phyloP scores from a whole-genome alignment of 2,113 vertebrate genomes.

The Ivindomyrus marchei region DNA sequence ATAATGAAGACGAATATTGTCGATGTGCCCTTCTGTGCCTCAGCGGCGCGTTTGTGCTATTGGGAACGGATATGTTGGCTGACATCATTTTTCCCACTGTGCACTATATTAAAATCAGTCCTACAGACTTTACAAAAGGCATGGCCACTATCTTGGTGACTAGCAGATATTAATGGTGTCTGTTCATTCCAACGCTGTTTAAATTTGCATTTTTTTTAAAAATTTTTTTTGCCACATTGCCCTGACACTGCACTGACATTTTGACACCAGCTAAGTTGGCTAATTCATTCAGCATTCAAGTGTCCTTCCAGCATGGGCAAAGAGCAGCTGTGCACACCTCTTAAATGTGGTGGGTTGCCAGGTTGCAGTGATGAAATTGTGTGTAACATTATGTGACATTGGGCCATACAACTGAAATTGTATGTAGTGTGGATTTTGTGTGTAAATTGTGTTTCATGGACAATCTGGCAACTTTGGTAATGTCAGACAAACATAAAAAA shows the following conservation, averaged over 20 bases:
- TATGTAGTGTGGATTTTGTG: not conserved
- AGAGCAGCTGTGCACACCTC: not conserved
- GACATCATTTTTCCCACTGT: not conserved
- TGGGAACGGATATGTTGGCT: not conserved
- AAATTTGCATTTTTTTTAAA: not conserved
- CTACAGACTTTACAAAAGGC: not conserved
- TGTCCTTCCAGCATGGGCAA: not conserved
- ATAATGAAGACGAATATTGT: not conserved
- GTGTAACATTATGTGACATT: not conserved
- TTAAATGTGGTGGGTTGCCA: not conserved
- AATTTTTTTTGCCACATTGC: not conserved
- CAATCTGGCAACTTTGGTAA: not conserved
- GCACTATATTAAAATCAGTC: not conserved
- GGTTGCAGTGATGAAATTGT: not conserved
- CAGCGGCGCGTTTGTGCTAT: not conserved
- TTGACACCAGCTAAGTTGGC: not conserved
- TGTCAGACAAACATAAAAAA: not conserved
- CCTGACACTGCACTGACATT: not conserved
- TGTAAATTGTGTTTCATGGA: not conserved
- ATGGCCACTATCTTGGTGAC: not conserved
- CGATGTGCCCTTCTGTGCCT: not conserved
- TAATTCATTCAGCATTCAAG: not conserved
- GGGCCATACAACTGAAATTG: not conserved
- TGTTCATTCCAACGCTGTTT: not conserved
- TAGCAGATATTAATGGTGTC: not conserved